Evolutionary conservation across 2,113 vertebrate genomes (phyloP), one percentile per base, ranked within the genome.

Genomic region (Rhinogobius similis): DNA sequence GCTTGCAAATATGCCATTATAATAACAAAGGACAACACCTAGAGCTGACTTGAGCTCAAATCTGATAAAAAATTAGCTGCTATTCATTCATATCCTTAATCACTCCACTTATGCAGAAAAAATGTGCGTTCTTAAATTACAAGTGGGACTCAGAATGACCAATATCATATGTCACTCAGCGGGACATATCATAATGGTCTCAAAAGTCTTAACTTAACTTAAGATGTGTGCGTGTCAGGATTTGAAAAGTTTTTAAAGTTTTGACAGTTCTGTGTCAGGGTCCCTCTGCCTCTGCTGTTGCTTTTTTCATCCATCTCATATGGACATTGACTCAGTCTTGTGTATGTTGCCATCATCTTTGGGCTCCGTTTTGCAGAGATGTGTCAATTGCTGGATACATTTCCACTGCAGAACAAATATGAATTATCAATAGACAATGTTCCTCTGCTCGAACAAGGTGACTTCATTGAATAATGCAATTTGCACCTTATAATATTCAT

Each of bases 401-500:
- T 90, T 88, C 82, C 85, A 83, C 68, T 83, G 84, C 88, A 88
- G 85, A 83, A 85, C 83, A 84, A 86, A 83, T 87, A 87, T 88
- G 79, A 86, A 86, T 82, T 75, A 87, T 84, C 72, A 85, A 72
- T 74, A 78, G 50, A 83, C 21, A 67, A 73, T 76, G 78, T 73
- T 79, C 72, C 70, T 55, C 72, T 81, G 82, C 81, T 77, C 55
- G 65, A 81, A 82, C 68, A 76, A 87, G 72, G 69, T 75, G 82
- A 88, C 78, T 86, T 82, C 83, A 84, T 81, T 72, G 77, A 86
- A 90, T 77, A 84, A 93, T 94, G 91, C 85, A 91, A 89, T 92
- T 89, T 90, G 91, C 89, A 91, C 91, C 91, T 92, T 89, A 91
- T 86, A 86, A 89, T 89, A 92, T 90, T 88, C 86, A 83, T 91